These are phyloP conservation scores for Drosophila ochracea DNA, from an alignment of 2,888 invertebrate genomes.

Conservation along the genomic window DNA sequence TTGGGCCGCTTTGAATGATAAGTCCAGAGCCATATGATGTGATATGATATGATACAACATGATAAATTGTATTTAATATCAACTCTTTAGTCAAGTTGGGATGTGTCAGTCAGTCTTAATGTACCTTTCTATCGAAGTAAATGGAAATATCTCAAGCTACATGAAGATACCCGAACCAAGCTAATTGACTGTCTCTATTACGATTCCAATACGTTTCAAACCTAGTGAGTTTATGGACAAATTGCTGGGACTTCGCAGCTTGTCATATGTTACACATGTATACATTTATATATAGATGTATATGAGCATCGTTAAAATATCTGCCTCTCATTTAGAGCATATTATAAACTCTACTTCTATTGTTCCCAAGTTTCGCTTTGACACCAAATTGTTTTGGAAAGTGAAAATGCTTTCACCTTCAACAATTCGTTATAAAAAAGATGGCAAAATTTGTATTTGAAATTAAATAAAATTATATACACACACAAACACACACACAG, in stretches of 20 bases:
- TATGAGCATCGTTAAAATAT: constrained; percentile 6
- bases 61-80: constrained; percentile 5
- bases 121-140: background rate
- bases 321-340: constrained; percentile 35
- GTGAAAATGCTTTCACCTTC: constrained; percentile 84
- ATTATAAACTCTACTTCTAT: constrained; percentile 55
- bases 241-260: background rate
- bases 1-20: constrained; percentile 27
- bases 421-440: constrained; percentile 69
- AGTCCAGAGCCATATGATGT: constrained; percentile 24
- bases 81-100: background rate
- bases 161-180: background rate
- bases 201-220: background rate
- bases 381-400: constrained; percentile 79
- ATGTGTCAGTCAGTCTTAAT: background rate
- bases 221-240: background rate
- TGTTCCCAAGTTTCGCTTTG: constrained; percentile 70
- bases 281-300: background rate
- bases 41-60: constrained; percentile 18
- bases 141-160: background rate
- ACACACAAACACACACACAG: constrained; percentile 24
- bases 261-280: constrained; percentile 2
- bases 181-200: background rate
- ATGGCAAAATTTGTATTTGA: constrained; percentile 39
- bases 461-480: constrained; percentile 60